phyloP scores from a whole-genome alignment of 2,888 invertebrate species.

The Zootermopsis nevadensis region DNA sequence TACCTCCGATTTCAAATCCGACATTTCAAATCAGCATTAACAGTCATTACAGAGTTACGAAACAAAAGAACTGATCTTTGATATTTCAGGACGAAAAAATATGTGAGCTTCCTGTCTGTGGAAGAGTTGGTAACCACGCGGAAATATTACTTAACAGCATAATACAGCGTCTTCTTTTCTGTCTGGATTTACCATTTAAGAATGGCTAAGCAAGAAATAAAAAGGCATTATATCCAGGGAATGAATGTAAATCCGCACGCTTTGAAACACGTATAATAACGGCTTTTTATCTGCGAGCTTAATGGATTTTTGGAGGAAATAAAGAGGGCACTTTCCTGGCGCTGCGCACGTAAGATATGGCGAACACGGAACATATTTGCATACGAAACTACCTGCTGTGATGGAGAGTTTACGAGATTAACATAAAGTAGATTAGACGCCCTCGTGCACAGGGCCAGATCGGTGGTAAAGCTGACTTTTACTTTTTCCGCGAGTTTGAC shows the following conservation, averaged over 20 bases:
- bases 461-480: neutral
- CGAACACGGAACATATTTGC: conserved; percentile 23
- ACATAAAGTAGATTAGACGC: conserved; percentile 22
- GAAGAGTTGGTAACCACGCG: neutral
- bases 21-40: no score
- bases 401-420: neutral
- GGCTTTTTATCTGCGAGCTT: neutral
- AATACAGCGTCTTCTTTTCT: neutral
- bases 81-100: neutral
- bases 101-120: neutral
- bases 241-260: neutral
- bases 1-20: no score
- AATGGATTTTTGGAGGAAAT: conserved; percentile 34
- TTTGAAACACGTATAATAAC: neutral
- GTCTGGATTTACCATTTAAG: conserved; percentile 7
- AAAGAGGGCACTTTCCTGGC: conserved; percentile 10
- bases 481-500: neutral
- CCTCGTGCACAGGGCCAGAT: neutral
- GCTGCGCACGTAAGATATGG: conserved; percentile 18
- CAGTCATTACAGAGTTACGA: no score
- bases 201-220: conserved; percentile 17
- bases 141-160: conserved; percentile 15
- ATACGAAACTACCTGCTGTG: conserved; percentile 17
- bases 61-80: no score
- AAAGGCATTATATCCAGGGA: neutral